Evolutionary conservation across 1,140 invertebrate genomes (phyloP), one percentile per base, ranked within the genome.

Genomic region (Lasioglossum baleicum): DNA sequence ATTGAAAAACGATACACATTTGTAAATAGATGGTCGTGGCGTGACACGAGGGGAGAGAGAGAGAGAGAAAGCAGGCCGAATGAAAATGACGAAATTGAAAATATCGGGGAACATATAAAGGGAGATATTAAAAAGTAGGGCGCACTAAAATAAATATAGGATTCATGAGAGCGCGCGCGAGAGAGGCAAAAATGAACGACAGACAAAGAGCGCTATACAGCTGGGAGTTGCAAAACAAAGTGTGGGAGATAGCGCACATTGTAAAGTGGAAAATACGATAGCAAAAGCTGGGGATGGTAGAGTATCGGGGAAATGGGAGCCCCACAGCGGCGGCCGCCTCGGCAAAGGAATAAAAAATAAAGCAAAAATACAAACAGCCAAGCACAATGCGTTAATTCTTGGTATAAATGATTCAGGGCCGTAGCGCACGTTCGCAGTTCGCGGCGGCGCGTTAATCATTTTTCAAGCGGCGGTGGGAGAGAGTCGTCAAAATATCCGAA

Each of bases 41-140:
- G n/a, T 2, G 51, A 15, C 5, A 53, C 51, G 51, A 15, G 51
- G 2, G 15, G 0, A 2, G 13, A 53, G 26, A 17, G 13, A 53
- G 10, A 13, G 4, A 51, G 4, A 51, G 4, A 51, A 17, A 2
- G 13, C 13, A 20, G 63, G 7, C 15, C 22, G 20, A 44, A 58
- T 44, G 64, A 58, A 68, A 75, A 51, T 58, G 13, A 42, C 10
- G 7, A 42, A n/a, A 65, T 22, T 67, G 72, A 68, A 75, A 75
- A 68, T 40, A 68, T 17, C 17, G 15, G 15, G 44, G 44, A 67
- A 65, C n/a, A n/a, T n/a, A 26, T 17, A 7, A 31, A 40, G 26
- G 63, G 20, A 67, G 56, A 75, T 75, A 67, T 75, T 68, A 51
- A 68, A 75, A 75, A 75, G 35, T 51, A 26, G 35, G 22, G 72